Conservation (phyloP, 2,888 invertebrate genomes). For the Raillietiella orientalis region DNA sequence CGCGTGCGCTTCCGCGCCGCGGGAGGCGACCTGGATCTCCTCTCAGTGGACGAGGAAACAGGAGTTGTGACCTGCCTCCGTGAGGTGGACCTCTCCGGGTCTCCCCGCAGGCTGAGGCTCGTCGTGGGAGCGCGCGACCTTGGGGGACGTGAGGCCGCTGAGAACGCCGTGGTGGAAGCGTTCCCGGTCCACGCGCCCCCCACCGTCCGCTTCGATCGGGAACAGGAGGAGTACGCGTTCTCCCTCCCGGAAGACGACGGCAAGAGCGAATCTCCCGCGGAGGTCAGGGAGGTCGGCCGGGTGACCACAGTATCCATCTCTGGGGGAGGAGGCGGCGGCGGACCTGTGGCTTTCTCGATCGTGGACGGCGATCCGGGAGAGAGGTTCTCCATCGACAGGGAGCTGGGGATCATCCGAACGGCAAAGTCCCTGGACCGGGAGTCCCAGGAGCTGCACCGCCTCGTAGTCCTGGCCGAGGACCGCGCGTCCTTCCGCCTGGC, state of each 20-base stretch:
- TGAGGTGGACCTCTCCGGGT: background rate
- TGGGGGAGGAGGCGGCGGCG: constrained; percentile 8
- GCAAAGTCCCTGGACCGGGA: constrained; percentile 54
- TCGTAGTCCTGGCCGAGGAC: constrained; percentile 44
- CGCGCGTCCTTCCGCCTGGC: constrained; percentile 41
- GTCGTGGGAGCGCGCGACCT: constrained; percentile 46
- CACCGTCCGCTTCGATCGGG: constrained; percentile 32
- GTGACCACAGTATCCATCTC: constrained; percentile 21
- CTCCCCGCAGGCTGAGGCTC: background rate
- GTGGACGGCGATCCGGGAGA: constrained; percentile 41
- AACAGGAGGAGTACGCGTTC: constrained; percentile 38
- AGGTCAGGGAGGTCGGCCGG: constrained; percentile 41
- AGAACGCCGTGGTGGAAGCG: constrained; percentile 33
- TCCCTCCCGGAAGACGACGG: constrained; percentile 48
- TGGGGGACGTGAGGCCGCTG: constrained; percentile 32
- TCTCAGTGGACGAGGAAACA: constrained; percentile 38
- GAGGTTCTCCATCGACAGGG: constrained; percentile 45
- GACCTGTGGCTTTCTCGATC: constrained; percentile 30
- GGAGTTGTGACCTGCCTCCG: constrained; percentile 37
- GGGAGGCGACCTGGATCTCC: constrained; percentile 30
- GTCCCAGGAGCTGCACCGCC: constrained; percentile 31
- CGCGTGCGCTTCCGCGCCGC: constrained; percentile 17
- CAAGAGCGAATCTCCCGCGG: constrained; percentile 20
- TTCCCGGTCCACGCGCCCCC: no score
- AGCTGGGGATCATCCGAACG: constrained; percentile 40